Base-by-base conservation (phyloP, 2,797 vertebrate genomes). In the Aeoliscus strigatus region DNA sequence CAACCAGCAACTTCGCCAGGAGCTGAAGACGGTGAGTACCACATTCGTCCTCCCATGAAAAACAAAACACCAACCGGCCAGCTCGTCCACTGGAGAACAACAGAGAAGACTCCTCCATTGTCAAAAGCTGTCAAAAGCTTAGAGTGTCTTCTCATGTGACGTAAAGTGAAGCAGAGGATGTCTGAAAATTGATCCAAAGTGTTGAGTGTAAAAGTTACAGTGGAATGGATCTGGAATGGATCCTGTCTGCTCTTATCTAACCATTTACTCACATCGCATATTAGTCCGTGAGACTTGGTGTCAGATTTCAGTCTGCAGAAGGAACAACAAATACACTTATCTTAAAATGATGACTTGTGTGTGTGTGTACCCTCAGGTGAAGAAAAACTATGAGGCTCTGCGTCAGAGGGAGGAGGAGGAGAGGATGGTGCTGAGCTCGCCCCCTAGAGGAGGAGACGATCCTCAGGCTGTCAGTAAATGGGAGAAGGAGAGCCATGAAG, bases 331-430 rank as follows among this genome's bases (percentile, higher is more conserved):
- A n/a, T n/a, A 11, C 14, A 13, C 4, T 28, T 14, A 11, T 37
- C 23, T 33, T 8, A 24, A 27, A 8, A 40, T 38, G 3, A 23
- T 43, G 14, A 5, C n/a, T 25, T 7, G 0, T 8, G 24, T 6
- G 0, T 5, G 0, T 18, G 21, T 66, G 4, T 48, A 26, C 27
- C 52, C 73, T 16, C 71, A 99, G 96, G 95, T 99, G 55, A 99
- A 97, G 80, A 99, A 96, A 78, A 98, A 98, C 84, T 99, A 97
- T 2, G 95, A 99, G 86, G 96, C 93, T 1, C 90, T 99, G 26
- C 95, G 94, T 43, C 96, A 99, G 68, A 88, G 95, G 62, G 93
- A 98, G 77, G 96, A 99, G 72, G 96, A 99, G 66, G 96, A 99
- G 82, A 90, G 86, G 57, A 91, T 91, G 89, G 85, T 92, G 56